Evolutionary conservation across 2,797 vertebrate genomes (phyloP), one percentile per base, ranked within the genome.

Genomic region (Staurois parvus): DNA sequence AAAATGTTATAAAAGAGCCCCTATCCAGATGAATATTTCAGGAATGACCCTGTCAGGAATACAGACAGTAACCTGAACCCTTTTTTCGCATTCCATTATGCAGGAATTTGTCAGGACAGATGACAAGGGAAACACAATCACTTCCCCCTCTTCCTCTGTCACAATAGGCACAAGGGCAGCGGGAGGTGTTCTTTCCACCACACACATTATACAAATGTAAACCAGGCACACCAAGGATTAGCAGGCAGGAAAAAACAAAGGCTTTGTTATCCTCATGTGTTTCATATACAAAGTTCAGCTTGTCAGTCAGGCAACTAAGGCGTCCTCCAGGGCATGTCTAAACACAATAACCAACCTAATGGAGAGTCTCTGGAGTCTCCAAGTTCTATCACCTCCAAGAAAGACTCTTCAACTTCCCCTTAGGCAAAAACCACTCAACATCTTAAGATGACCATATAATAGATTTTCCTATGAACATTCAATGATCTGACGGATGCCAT

Each of bases 151-250:
- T 29, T 28, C 29, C 9, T 37, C 29, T 62, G 5, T 42, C 29
- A 79, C 76, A 66, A 79, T 48, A 79, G 67, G 19, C 28, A 26
- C 29, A 45, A 59, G 45, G 45, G 34, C 75, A 45, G 67, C 10
- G 52, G 74, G 73, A 67, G 73, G 64, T 29, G 64, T 12, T 76
- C 28, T 29, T 69, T 56, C 64, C 64, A 59, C 26, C 45, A 32
- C 74, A 77, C 17, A 26, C 24, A 26, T 29, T 37, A 70, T 56
- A 52, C 42, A 76, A 67, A 70, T 77, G 74, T 77, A 77, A 84
- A 84, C 48, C 32, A 40, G 75, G 62, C 75, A 75, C 30, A 56
- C 66, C n/a, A 70, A 62, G 26, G 52, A 77, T 78, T 62, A 77
- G 52, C 1, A 32, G 48, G 32, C 45, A 70, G 67, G 42, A 26